Conservation (phyloP, 2,888 invertebrate genomes). For the Timema podura region DNA sequence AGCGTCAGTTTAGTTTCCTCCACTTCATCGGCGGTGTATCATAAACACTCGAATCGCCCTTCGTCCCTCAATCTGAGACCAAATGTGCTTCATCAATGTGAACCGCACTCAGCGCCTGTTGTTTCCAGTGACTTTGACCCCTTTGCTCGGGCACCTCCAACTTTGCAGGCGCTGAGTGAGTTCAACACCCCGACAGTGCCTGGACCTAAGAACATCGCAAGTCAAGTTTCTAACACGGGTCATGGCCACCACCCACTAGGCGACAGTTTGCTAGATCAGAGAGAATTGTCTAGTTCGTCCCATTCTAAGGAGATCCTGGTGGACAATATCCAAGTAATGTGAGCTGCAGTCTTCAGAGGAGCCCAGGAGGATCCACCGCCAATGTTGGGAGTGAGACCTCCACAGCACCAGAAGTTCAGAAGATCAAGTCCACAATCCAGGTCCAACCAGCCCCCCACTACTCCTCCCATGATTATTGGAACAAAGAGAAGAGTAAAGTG, state of each 20-base stretch:
- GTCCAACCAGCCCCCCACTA: constrained; percentile 40
- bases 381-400: constrained; percentile 10
- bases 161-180: too few species aligned
- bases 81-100: background rate
- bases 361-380: background rate
- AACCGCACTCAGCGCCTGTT: background rate
- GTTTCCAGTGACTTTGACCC: background rate
- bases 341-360: constrained; percentile 25
- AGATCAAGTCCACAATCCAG: constrained; percentile 39
- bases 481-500: background rate
- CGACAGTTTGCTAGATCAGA: too few species aligned
- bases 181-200: too few species aligned
- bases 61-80: constrained; percentile 16
- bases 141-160: too few species aligned
- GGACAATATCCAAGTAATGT: constrained; percentile 20
- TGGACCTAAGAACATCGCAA: too few species aligned
- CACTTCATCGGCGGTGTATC: constrained; percentile 21
- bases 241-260: too few species aligned
- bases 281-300: too few species aligned
- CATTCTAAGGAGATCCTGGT: too few species aligned
- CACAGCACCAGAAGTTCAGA: constrained; percentile 20
- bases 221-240: too few species aligned
- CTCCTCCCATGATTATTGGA: constrained; percentile 12
- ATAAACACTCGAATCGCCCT: constrained; percentile 19
- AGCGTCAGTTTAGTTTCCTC: constrained; percentile 11